Base-by-base conservation (phyloP, 1,140 invertebrate species). In the Cecropterus lyciades region DNA sequence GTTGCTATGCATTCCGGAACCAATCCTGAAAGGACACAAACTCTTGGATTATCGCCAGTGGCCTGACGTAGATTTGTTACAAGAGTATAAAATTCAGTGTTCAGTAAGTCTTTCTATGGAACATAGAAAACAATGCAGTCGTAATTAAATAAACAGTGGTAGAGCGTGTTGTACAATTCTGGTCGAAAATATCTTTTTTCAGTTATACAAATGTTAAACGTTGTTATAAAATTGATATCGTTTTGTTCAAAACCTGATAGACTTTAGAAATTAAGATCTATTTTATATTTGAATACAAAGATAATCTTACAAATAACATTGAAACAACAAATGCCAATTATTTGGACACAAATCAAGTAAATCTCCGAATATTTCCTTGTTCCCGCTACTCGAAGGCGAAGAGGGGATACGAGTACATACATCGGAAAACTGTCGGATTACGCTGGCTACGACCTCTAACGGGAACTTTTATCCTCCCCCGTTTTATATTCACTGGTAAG, bases 1-100 rank as follows among this genome's bases (percentile, higher is more conserved):
- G 53, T 67, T 71, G 56, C 66, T 56, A 68, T 71, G 70, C 70
- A 79, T 71, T 70, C 73, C 69, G 72, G 75, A 71, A 79, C 73
- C 73, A 73, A 67, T 79, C 68, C 67, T 71, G 65, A 77, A 79
- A 78, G 74, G 71, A 73, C 77, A 72, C 77, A 83, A 80, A 82
- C 72, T 78, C 72, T 84, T 84, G 82, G 82, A 86, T 84, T 84
- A 84, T 80, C 80, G 84, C 80, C 84, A 84, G 73, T 77, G 71
- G 48, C 55, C 69, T 75, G 80, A 81, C 75, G 70, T 80, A 67
- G 72, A 86, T 84, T 81, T 82, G 80, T 86, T 78, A 79, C 80
- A 76, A 69, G 62, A 77, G 75, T 81, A 77, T 80, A 82, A 85
- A 83, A 85, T 84, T 80, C 79, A 75, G 75, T 77, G 72, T 72